These are phyloP conservation scores for Diogma glabrata DNA, from an alignment of 2,888 invertebrate genomes.

Conservation along the genomic window DNA sequence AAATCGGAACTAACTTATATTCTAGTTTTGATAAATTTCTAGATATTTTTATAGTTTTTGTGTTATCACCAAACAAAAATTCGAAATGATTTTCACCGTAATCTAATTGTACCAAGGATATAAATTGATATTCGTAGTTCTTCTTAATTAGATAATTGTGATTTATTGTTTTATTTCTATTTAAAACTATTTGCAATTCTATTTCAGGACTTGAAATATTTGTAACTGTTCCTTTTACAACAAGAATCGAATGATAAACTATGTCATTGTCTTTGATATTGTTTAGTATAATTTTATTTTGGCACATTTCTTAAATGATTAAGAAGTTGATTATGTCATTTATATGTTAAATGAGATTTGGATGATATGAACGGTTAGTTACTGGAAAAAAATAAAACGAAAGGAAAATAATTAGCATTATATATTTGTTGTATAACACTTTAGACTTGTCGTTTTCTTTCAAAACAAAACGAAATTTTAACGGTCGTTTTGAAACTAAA, in stretches of 20 bases:
- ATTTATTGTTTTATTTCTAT: neutral
- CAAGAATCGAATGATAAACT: slow-evolving; percentile 27
- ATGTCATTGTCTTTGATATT: slow-evolving; percentile 26
- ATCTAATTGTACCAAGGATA: neutral
- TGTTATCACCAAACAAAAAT: neutral
- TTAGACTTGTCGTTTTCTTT: no score
- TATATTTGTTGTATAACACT: no score
- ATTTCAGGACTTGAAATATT: neutral
- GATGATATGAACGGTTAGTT: no score
- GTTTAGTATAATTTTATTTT: slow-evolving; percentile 22
- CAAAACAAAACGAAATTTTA: no score
- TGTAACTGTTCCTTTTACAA: slow-evolving; percentile 26
- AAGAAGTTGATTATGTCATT: no score
- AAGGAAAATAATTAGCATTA: no score
- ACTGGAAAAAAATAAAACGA: no score
- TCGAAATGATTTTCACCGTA: neutral
- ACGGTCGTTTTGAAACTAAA: no score
- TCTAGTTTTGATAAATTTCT: slow-evolving; percentile 12
- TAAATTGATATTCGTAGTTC: neutral
- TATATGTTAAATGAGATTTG: no score
- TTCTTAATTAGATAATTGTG: neutral
- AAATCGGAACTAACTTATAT: slow-evolving; percentile 48
- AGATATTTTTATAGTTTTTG: slow-evolving; percentile 7
- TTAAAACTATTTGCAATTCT: neutral
- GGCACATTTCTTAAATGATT: no score